Percentiles rank a stretch among this genome's conserved stretches.
Conservation (phyloP, 2,888 invertebrate genomes). For the Parnassius mnemosyne region DNA sequence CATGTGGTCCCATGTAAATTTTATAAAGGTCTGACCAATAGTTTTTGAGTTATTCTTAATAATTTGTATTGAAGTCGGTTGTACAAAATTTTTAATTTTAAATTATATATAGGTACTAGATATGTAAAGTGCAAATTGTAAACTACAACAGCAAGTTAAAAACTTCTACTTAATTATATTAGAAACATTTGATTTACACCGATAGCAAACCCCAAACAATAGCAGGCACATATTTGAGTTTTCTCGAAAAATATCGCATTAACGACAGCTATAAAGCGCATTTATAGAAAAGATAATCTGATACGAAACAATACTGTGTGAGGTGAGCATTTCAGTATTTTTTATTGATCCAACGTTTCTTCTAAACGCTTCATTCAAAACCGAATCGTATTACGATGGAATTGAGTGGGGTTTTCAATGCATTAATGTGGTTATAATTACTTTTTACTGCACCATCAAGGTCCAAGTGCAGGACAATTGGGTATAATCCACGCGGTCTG, state of each 20-base stretch:
- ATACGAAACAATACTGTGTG: conserved; percentile 25
- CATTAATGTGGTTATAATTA: background rate
- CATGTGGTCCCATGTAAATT: no score
- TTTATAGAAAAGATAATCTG: conserved; percentile 27
- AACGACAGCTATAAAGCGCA: conserved; percentile 24
- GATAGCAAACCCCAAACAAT: conserved; percentile 23
- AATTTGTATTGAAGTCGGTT: no score
- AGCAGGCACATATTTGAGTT: conserved; percentile 22
- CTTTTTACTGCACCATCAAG: background rate
- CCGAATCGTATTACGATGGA: background rate
- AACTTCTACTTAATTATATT: conserved; percentile 4
- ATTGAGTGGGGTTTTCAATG: conserved; percentile 3
- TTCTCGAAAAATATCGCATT: conserved; percentile 26
- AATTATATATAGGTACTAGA: no score
- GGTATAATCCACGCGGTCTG: conserved; percentile 63
- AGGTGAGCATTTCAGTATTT: conserved; percentile 4
- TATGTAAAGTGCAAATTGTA: no score
- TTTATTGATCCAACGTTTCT: background rate
- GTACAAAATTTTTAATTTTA: no score
- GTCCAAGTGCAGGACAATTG: conserved; percentile 48
- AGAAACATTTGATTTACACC: conserved; percentile 11
- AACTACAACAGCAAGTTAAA: no score
- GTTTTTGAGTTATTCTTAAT: no score
- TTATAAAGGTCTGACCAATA: no score
- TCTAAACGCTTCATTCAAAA: background rate